Evolutionary conservation across 2,797 vertebrate species (phyloP), one percentile per base, ranked within the genome.

Genomic region (Anniella stebbinsi): DNA sequence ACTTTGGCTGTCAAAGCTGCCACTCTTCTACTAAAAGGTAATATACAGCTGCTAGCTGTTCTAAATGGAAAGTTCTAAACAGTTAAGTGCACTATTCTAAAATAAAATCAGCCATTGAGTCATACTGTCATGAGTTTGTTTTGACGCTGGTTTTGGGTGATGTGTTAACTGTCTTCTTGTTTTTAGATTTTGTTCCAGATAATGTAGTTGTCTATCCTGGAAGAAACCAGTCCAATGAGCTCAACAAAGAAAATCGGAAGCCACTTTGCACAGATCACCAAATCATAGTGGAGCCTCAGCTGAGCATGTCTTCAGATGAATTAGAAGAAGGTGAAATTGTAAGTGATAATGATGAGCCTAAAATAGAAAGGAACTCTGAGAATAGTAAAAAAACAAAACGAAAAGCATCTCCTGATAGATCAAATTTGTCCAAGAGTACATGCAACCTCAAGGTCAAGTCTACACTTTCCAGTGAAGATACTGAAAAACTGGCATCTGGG

Each of bases 191-290:
- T 63, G 89, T 93, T 93, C 90, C 95, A 93, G 95, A 96, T 94
- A 92, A 81, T 87, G 17, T 92, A 0, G 73, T 92, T 92, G 93
- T 94, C 88, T 96, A 90, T 91, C 86, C 94, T 36, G 96, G 93
- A 51, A 97, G 95, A 87, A 97, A 80, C 90, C 93, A 96, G 67
- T 97, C 96, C 30, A 96, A 95, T 95, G 98, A 99, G 80, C 97
- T 99, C 81, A 99, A 99, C 96, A 99, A 99, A 94, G 99, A 99
- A 97, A 99, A 99, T 95, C 98, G 98, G 93, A 97, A 98, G 92
- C 98, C 98, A 5, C 92, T 96, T 91, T 96, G 90, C 67, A 97
- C 97, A 60, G 91, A 95, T 89, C 96, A 96, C 77, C 94, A 92
- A 23, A 96, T 89, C n/a, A 25, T 96, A 6, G 95, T 95, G 78